A percentile compares a stretch with the other conserved stretches of the same genome.
These are phyloP conservation scores for Larimichthys crocea DNA, from an alignment of 2,113 vertebrate species.

Conservation along the genomic window DNA sequence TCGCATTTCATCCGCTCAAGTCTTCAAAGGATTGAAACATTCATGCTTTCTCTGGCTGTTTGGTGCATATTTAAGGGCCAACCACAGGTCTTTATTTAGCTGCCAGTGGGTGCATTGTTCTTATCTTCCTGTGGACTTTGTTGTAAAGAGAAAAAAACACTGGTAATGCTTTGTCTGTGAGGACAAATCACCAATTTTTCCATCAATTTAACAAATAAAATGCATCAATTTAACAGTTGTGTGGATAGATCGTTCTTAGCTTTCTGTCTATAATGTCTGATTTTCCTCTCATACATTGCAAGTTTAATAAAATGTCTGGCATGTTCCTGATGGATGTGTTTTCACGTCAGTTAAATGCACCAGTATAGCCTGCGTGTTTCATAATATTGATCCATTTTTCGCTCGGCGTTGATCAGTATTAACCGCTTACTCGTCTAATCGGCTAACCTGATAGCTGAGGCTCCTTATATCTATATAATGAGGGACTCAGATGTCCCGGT, in stretches of 20 bases:
- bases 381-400: background rate
- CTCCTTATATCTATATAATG: constrained; percentile 24
- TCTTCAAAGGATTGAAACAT: constrained; percentile 34
- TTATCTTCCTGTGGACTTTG: constrained; percentile 53
- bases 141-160: constrained; percentile 21
- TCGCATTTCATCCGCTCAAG: constrained; percentile 44
- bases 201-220: background rate
- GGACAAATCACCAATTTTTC: background rate
- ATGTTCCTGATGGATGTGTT: background rate
- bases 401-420: background rate
- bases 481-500: constrained; percentile 17
- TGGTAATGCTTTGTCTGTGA: constrained; percentile 16
- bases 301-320: background rate
- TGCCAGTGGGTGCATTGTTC: constrained; percentile 61
- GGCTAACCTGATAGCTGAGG: constrained; percentile 6
- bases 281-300: background rate
- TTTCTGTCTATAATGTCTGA: background rate
- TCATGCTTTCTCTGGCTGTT: constrained; percentile 46
- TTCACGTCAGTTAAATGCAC: background rate
- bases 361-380: background rate
- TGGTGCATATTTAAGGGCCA: constrained; percentile 55
- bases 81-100: constrained; percentile 66
- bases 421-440: constrained; percentile 1
- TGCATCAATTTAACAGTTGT: background rate
- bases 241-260: background rate